Evolutionary conservation across 2,113 vertebrate species (phyloP), one percentile per base, ranked within the genome.

Genomic region (Cacatua alba): DNA sequence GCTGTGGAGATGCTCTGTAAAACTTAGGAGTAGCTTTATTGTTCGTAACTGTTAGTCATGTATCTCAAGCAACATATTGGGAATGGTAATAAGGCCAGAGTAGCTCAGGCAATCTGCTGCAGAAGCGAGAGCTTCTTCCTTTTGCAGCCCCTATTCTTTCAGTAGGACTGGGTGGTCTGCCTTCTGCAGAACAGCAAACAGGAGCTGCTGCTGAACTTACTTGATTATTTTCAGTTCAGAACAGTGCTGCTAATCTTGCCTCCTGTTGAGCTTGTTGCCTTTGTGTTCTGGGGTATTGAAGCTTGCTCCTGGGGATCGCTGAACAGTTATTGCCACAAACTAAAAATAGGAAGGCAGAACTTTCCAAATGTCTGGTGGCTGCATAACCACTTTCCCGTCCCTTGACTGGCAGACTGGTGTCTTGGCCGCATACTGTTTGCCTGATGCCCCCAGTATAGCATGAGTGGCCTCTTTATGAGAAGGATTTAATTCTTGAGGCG

Each of bases 1-100:
- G 96, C 94, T 92, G 79, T 80, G 74, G 88, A 89, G 92, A 86
- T 94, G 68, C 57, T 90, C 13, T 9, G 31, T 90, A 92, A 83
- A 85, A 80, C 31, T 82, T 49, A 60, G 44, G 75, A 93, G 79
- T 46, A 81, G 72, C 72, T 91, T 84, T 84, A 13, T 92, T 90
- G 48, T 93, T 86, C 6, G 21, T 63, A 88, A 83, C 53, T 80
- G 80, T 87, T 92, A 37, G 29, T 88, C 60, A 28, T 88, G 93
- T 93, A 69, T 90, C 62, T 93, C 62, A 35, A 71, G 44, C 53
- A 88, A 57, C 49, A 33, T 69, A 72, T 24, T 88, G 37, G 92
- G 88, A 92, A 76, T 79, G 81, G 77, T 88, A 90, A 64, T 88
- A 90, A 92, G 80, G 74, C 52, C 44, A 26, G 44, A 78, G 51